Conservation (phyloP, 2,113 vertebrate species). For the Zapornia atra region DNA sequence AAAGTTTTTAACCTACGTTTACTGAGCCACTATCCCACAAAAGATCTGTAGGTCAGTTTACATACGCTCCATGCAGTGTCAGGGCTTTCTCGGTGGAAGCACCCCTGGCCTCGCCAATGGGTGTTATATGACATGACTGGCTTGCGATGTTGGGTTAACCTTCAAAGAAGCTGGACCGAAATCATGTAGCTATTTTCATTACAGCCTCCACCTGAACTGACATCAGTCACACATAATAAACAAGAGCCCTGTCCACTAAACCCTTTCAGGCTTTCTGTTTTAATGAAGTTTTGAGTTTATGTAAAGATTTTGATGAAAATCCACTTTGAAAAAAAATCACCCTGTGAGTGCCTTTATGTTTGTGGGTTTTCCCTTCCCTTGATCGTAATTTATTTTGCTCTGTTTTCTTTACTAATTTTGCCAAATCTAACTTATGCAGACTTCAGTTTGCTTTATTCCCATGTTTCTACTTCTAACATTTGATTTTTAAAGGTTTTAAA, state of each 20-base stretch:
- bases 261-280: not conserved
- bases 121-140: not conserved
- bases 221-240: conserved; percentile 48
- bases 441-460: conserved; percentile 59
- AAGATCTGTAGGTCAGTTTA: not conserved
- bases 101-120: not conserved
- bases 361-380: conserved; percentile 58
- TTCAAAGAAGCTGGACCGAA: conserved; percentile 19
- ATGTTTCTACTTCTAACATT: conserved; percentile 16
- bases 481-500: conserved; percentile 57
- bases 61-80: not conserved
- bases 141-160: conserved; percentile 6
- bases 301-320: conserved; percentile 17
- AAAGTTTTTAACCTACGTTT: not conserved
- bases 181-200: conserved; percentile 39
- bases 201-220: conserved; percentile 30
- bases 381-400: conserved; percentile 64
- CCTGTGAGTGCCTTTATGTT: not conserved
- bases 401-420: conserved; percentile 69
- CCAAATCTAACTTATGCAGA: conserved; percentile 71
- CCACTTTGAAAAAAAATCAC: conserved; percentile 16
- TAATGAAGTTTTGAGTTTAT: conserved; percentile 50
- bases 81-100: not conserved
- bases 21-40: not conserved
- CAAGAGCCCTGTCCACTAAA: conserved; percentile 10